phyloP scores from a whole-genome alignment of 2,797 vertebrate species.

The Loriculus beryllinus region DNA sequence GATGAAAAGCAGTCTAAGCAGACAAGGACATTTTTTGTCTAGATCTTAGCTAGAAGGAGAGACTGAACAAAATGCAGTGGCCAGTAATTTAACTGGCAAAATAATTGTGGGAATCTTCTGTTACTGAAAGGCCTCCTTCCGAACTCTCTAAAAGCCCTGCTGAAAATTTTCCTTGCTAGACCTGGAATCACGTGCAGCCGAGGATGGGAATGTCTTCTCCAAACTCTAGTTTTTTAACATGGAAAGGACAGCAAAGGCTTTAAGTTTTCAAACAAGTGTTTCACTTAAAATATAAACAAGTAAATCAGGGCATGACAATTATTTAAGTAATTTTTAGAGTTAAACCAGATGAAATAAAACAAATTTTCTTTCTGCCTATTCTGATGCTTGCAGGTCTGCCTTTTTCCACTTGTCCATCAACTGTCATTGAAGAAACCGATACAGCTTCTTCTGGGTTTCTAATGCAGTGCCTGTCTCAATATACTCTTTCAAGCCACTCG shows the following conservation, averaged over 20 bases:
- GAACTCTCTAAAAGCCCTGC: not conserved
- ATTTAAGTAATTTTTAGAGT: not conserved
- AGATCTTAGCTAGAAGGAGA: not conserved
- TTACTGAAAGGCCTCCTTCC: not conserved
- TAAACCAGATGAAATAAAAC: not conserved
- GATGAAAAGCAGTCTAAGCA: not conserved
- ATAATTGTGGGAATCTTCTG: not conserved
- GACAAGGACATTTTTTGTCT: not conserved
- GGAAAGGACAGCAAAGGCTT: not conserved
- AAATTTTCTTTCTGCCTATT: not conserved
- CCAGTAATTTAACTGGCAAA: not conserved
- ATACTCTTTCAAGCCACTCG: not conserved
- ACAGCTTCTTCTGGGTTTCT: not conserved
- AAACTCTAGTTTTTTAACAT: not conserved
- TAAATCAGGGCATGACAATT: not conserved
- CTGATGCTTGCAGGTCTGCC: not conserved
- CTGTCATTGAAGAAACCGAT: not conserved
- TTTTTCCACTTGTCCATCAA: not conserved
- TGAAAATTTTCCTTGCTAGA: not conserved
- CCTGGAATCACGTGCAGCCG: not conserved
- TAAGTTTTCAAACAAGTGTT: not conserved
- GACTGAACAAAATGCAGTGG: not conserved
- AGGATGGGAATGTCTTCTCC: not conserved
- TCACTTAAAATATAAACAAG: not conserved
- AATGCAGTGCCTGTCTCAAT: not conserved